phyloP scores from a whole-genome alignment of 2,113 vertebrate species.

The Fregetta grallaria region DNA sequence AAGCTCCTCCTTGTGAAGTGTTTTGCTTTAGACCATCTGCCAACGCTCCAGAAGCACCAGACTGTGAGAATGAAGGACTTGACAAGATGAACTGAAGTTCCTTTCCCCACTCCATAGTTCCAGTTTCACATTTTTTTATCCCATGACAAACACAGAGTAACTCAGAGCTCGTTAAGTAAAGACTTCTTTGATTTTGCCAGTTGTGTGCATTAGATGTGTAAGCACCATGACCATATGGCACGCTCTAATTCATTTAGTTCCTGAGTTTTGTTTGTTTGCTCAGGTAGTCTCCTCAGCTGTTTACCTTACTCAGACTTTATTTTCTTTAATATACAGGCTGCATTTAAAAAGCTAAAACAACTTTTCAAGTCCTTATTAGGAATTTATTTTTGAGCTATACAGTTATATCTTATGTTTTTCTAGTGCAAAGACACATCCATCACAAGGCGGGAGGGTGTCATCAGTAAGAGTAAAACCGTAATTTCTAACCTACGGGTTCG shows the following conservation, averaged over 20 bases:
- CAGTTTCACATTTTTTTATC: background rate
- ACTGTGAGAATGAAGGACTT: background rate
- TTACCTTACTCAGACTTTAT: background rate
- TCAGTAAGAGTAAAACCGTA: background rate
- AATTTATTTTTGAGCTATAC: background rate
- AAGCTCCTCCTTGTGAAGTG: background rate
- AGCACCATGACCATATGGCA: background rate
- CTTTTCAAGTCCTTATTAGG: background rate
- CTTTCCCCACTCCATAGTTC: background rate
- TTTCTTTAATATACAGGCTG: background rate
- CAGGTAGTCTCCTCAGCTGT: background rate
- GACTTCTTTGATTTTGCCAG: background rate
- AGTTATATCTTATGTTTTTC: background rate
- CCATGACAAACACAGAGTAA: background rate
- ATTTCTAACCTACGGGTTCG: background rate
- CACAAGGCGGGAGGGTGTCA: background rate
- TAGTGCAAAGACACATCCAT: background rate
- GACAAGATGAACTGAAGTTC: background rate
- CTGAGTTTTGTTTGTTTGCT: background rate
- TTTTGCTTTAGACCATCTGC: background rate
- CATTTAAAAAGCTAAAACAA: background rate
- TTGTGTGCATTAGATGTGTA: background rate
- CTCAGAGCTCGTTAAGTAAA: background rate
- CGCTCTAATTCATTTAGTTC: background rate
- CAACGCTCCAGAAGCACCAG: background rate